Base-by-base conservation (phyloP, 2,113 vertebrate species). In the Spheniscus mendiculus region DNA sequence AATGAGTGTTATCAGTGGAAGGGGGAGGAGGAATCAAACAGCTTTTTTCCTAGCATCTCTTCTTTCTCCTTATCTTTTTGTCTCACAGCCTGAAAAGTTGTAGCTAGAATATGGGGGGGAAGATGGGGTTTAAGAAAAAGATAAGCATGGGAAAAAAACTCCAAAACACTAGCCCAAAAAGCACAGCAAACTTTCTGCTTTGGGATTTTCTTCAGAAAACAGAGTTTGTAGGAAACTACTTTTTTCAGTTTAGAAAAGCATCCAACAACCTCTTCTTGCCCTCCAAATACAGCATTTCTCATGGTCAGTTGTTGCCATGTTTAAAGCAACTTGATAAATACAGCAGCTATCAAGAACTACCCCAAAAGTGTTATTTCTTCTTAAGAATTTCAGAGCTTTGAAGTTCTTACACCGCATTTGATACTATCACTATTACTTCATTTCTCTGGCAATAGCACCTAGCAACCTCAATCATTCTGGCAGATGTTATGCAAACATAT, bases 1-100 rank as follows among this genome's bases (percentile, higher is more conserved):
- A 95, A 94, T 38, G 65, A 85, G 16, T 72, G 45, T 72, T 92
- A 91, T 85, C 56, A 79, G 18, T 11, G 40, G 66, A 88, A 89
- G 23, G 32, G 19, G 45, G 61, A n/a, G n/a, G 29, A 89, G 47
- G 52, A 81, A 71, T 63, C 42, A 70, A 77, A 56, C 21, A 83
- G 6, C 2, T n/a, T 92, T 88, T 83, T 69, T 18, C 49, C 63
- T 82, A 79, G 26, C 5, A 23, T 88, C 38, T 77, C 34, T 65
- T 85, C 25, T 80, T 84, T 85, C 11, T 83, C 36, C 27, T 70
- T 89, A 52, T 83, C 27, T 83, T 69, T 85, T 55, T 58, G 36
- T 88, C 44, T 70, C 50, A 42, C 55, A 66, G 45, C 25, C 50
- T 92, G 38, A 80, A 66, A 85, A 83, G 6, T 18, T 71, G 44